Conservation (phyloP, 2,797 vertebrate species). For the Dipus sagitta region DNA sequence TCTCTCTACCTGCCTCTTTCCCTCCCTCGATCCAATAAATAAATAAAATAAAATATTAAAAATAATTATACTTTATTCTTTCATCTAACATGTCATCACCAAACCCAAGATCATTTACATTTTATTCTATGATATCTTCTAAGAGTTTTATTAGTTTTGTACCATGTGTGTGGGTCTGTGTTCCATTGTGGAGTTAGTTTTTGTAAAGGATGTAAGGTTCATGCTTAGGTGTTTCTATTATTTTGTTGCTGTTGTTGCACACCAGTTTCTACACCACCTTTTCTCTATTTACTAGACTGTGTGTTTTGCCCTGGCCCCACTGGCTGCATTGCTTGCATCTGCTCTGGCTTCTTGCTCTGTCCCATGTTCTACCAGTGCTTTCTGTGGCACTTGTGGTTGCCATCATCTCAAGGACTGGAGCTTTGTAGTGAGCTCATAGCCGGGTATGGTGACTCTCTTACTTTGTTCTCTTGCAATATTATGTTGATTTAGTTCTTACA, state of each 20-base stretch:
- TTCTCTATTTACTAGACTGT: neutral
- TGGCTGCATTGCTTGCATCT: neutral
- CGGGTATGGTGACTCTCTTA: neutral
- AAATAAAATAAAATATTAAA: too few relatives aligned
- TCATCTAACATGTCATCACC: neutral
- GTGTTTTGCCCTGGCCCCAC: neutral
- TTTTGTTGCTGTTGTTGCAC: neutral
- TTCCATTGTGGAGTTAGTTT: slow-evolving; percentile 18
- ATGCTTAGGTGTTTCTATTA: neutral
- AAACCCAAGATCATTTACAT: neutral
- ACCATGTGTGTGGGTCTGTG: neutral
- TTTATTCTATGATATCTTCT: neutral
- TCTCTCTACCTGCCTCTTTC: too few relatives aligned
- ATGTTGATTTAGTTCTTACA: neutral
- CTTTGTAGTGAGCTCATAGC: neutral
- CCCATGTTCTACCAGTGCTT: neutral
- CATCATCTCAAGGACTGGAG: neutral
- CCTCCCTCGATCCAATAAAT: too few relatives aligned
- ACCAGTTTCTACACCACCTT: neutral
- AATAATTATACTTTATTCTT: neutral
- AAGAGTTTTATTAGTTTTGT: slow-evolving; percentile 37
- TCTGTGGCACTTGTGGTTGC: neutral
- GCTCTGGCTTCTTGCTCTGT: neutral
- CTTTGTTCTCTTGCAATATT: neutral
- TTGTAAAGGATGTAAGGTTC: slow-evolving; percentile 18